Base-by-base conservation (phyloP, 2,113 vertebrate genomes). In the Helogale parvula region DNA sequence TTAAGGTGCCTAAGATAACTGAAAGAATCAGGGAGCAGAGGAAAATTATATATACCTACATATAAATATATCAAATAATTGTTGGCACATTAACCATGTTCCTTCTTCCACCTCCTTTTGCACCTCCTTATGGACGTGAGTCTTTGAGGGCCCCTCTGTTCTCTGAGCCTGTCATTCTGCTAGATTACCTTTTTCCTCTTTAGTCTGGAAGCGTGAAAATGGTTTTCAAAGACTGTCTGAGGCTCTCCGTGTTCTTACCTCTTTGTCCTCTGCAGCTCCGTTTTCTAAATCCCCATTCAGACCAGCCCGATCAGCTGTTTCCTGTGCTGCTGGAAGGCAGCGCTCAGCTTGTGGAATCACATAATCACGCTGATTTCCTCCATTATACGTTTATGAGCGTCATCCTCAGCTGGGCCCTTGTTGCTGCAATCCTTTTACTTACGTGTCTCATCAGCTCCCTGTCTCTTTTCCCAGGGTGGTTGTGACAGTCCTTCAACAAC, bases 341-440 rank as follows among this genome's bases (percentile, higher is more conserved):
- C 52, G 60, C 92, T 45, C 95, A 84, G 95, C 93, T 96, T 89
- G 97, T 83, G 79, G 63, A 93, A 79, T 94, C 81, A 5, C 14
- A 12, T 38, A 66, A 79, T 88, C 90, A 82, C 0, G 1, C 85
- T 74, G 91, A 86, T 93, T 97, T 88, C 60, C 88, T 92, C 57
- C 88, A 79, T 91, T 82, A 54, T 13, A 14, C 29, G 68, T 77
- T 91, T 97, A 66, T 90, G 81, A 77, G 91, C 66, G 47, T 81
- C 41, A n/a, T 88, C 95, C 74, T 98, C 88, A 88, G 96, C 91
- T 95, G 84, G 90, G 88, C 66, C 87, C 84, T 88, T 27, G 35
- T 60, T 81, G 45, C 72, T 33, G 21, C 72, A 83, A 12, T 74
- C 52, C 41, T 96, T 97, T 94, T 66, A 85, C 86, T 52, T 79